Conservation (phyloP, 2,113 vertebrate species). For the Macaca mulatta region DNA sequence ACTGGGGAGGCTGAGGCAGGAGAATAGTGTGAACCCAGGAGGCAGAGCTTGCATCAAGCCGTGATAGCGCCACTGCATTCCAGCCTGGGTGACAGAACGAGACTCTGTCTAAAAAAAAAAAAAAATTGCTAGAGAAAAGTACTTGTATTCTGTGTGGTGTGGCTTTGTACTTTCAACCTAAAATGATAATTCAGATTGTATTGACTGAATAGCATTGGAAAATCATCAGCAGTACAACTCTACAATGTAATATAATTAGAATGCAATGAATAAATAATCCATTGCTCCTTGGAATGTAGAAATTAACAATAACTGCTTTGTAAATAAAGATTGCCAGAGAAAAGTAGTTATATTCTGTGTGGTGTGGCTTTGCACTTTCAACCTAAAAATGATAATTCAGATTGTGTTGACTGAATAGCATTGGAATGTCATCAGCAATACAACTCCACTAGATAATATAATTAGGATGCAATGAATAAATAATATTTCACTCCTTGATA, state of each 20-base stretch:
- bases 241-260: not conserved
- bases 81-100: too few relatives aligned
- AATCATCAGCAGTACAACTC: not conserved
- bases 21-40: too few relatives aligned
- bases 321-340: not conserved
- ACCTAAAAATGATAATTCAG: not conserved
- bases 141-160: not conserved
- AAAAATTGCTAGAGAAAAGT: not conserved
- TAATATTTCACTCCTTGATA: not conserved
- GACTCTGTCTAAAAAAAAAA: too few relatives aligned
- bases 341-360: not conserved
- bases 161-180: not conserved
- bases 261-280: not conserved
- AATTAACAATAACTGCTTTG: not conserved
- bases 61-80: too few relatives aligned
- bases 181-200: not conserved
- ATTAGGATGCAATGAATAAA: not conserved
- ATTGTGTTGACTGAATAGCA: not conserved
- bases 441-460: not conserved
- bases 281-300: not conserved
- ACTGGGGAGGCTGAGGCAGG: too few relatives aligned
- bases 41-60: too few relatives aligned
- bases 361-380: not conserved
- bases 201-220: not conserved
- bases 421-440: not conserved